Percentiles rank a stretch among this genome's conserved stretches.
Conservation (phyloP, 1,140 invertebrate species). For the Amyelois transitella region DNA sequence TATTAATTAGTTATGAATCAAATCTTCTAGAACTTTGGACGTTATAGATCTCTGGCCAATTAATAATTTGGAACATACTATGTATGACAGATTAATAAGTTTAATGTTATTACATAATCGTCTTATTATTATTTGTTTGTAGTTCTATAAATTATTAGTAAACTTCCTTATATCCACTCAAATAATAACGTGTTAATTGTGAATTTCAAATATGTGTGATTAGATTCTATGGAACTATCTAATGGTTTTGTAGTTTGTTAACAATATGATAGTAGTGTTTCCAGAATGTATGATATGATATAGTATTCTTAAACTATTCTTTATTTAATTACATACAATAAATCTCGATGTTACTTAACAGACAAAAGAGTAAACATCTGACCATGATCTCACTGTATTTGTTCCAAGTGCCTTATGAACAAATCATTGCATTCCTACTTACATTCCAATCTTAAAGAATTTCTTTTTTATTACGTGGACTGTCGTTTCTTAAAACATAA, state of each 20-base stretch:
- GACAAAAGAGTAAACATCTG: conserved; percentile 12
- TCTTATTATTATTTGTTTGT: background rate
- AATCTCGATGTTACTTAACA: conserved; percentile 26
- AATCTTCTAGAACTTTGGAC: background rate
- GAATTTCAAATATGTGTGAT: conserved; percentile 50
- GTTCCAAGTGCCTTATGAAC: conserved; percentile 73
- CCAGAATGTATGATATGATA: conserved; percentile 9
- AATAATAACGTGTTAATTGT: conserved; percentile 38
- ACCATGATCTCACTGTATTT: conserved; percentile 58
- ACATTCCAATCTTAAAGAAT: conserved; percentile 33
- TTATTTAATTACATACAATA: conserved; percentile 14
- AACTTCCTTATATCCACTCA: conserved; percentile 27
- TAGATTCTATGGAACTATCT: conserved; percentile 51
- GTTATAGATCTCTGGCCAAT: background rate
- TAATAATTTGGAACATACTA: background rate
- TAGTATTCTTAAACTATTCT: background rate
- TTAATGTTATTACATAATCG: background rate
- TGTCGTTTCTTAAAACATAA: background rate
- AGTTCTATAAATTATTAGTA: conserved; percentile 16
- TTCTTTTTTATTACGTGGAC: background rate
- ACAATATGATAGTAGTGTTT: conserved; percentile 23
- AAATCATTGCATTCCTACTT: conserved; percentile 63
- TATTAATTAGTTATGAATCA: conserved; percentile 39
- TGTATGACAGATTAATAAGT: background rate
- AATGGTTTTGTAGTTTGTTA: conserved; percentile 53